Percentiles rank a stretch among this genome's conserved stretches.
Conservation (phyloP, 2,888 invertebrate genomes). For the Dolichopus griseipennis region DNA sequence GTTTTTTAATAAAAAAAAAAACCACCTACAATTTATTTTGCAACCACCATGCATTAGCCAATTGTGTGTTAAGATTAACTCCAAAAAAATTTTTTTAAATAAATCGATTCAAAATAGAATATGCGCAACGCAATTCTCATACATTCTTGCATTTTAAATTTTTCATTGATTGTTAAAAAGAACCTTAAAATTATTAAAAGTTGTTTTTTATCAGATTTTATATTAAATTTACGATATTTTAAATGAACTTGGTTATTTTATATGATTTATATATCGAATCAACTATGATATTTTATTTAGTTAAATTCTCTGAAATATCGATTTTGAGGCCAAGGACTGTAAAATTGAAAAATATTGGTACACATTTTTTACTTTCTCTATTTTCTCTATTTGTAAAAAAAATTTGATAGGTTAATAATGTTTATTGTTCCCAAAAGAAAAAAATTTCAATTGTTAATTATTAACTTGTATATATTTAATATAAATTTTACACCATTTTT, state of each 20-base stretch:
- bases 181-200: background rate
- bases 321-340: slow-evolving; percentile 39
- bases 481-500: no score
- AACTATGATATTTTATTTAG: background rate
- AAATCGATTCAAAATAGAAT: background rate
- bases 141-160: background rate
- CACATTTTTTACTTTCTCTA: no score
- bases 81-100: background rate
- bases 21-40: background rate
- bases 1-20: background rate
- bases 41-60: background rate
- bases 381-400: no score
- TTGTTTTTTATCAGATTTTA: background rate
- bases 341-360: background rate
- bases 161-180: background rate
- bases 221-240: background rate
- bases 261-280: no score
- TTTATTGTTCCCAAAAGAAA: no score
- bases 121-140: background rate
- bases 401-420: no score
- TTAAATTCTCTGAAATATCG: background rate
- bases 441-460: no score
- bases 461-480: no score
- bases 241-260: background rate
- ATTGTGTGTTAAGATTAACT: background rate